Conservation (phyloP, 2,113 vertebrate species). For the Eupsittula cactorum region DNA sequence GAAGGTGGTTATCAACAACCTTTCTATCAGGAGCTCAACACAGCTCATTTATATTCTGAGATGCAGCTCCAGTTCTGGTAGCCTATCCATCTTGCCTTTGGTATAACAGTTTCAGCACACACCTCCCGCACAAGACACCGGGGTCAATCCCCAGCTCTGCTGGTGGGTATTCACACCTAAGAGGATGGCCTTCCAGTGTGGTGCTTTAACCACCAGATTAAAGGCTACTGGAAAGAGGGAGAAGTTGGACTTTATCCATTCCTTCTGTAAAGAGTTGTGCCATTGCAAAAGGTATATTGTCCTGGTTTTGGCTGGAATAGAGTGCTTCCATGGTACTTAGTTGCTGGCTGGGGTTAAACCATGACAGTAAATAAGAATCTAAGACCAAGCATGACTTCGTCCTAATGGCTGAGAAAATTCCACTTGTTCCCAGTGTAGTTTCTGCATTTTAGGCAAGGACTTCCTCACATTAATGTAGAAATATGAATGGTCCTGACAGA, state of each 20-base stretch:
- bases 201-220: not conserved
- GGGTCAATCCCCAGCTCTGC: not conserved
- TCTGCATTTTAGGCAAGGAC: not conserved
- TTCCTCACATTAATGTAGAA: not conserved
- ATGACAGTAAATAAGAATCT: not conserved
- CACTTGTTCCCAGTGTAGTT: not conserved
- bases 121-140: accelerated
- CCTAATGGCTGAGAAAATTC: not conserved
- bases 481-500: not conserved
- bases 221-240: not conserved
- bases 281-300: not conserved
- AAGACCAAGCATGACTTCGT: not conserved
- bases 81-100: not conserved
- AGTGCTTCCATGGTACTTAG: not conserved
- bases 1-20: not conserved
- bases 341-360: not conserved
- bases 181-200: not conserved
- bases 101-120: not conserved
- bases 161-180: not conserved
- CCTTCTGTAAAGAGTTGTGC: not conserved
- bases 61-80: not conserved
- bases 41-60: not conserved
- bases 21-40: not conserved
- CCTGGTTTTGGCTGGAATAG: not conserved
- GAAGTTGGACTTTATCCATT: not conserved